Evolutionary conservation across 1,140 invertebrate species (phyloP).

Genomic region (Nephotettix cincticeps): DNA sequence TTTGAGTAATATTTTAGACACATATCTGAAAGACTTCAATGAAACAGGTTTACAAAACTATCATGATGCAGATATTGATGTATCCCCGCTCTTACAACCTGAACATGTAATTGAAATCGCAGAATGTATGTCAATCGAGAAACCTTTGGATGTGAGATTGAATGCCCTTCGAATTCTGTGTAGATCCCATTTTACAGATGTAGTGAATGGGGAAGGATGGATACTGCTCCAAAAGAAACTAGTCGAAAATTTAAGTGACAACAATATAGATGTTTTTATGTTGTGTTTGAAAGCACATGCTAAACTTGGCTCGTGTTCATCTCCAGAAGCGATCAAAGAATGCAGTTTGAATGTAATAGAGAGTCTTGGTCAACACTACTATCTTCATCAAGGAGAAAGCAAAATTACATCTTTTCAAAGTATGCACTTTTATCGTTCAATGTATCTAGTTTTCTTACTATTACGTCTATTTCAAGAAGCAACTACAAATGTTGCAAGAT

Average conservation of each 20-base stretch:
- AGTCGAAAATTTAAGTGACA: neutral
- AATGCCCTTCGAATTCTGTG: neutral
- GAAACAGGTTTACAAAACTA: neutral
- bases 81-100: neutral
- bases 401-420: neutral
- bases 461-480: neutral
- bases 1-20: slow-evolving; percentile 11
- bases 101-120: neutral
- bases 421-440: neutral
- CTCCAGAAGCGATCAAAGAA: neutral
- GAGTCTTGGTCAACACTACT: neutral
- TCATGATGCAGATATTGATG: neutral
- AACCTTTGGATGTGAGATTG: slow-evolving; percentile 6
- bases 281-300: slow-evolving; percentile 3
- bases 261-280: slow-evolving; percentile 9
- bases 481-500: slow-evolving; percentile 6
- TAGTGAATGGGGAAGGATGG: neutral
- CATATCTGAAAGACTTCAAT: neutral
- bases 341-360: neutral
- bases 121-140: neutral
- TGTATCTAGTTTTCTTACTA: neutral
- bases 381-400: neutral
- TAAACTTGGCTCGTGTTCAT: slow-evolving; percentile 6
- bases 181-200: neutral
- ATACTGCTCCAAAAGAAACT: neutral